phyloP scores from a whole-genome alignment of 2,888 invertebrate species.

The Amphimallon solstitiale region DNA sequence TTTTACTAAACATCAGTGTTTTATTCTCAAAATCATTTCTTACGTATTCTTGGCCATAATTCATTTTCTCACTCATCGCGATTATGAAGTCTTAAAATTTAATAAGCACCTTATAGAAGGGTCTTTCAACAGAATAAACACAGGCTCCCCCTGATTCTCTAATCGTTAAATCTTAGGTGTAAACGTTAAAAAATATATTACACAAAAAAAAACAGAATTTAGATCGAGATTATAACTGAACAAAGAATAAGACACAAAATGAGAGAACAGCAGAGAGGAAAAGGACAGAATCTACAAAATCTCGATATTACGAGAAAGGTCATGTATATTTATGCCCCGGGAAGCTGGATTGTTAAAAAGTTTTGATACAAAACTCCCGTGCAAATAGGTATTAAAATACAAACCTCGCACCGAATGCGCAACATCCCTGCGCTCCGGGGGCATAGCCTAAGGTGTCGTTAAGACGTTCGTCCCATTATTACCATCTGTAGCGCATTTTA shows the following conservation, averaged over 20 bases:
- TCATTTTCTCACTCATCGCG: constrained; percentile 42
- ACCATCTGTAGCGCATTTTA: constrained; percentile 61
- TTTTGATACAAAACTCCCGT: constrained; percentile 57
- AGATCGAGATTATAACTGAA: constrained; percentile 46
- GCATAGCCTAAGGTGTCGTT: constrained; percentile 57
- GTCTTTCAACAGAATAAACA: constrained; percentile 55
- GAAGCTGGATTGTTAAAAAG: constrained; percentile 49
- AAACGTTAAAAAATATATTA: constrained; percentile 56
- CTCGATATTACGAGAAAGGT: constrained; percentile 59
- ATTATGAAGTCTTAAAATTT: constrained; percentile 60
- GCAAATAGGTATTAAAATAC: constrained; percentile 60
- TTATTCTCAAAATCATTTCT: no score
- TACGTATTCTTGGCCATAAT: no score
- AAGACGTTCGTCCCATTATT: constrained; percentile 63
- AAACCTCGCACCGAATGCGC: constrained; percentile 45
- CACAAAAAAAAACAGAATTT: constrained; percentile 42
- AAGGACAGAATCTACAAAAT: constrained; percentile 59
- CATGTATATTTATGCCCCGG: constrained; percentile 61
- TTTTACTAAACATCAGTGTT: no score
- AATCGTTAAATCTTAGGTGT: constrained; percentile 61
- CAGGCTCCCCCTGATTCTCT: constrained; percentile 49
- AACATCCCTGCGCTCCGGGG: no score
- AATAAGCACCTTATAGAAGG: constrained; percentile 56
- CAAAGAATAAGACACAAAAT: no score
- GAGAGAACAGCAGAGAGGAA: no score